Evolutionary conservation across 2,113 vertebrate species (phyloP), one percentile per base, ranked within the genome.

Genomic region (Electrona antarctica): DNA sequence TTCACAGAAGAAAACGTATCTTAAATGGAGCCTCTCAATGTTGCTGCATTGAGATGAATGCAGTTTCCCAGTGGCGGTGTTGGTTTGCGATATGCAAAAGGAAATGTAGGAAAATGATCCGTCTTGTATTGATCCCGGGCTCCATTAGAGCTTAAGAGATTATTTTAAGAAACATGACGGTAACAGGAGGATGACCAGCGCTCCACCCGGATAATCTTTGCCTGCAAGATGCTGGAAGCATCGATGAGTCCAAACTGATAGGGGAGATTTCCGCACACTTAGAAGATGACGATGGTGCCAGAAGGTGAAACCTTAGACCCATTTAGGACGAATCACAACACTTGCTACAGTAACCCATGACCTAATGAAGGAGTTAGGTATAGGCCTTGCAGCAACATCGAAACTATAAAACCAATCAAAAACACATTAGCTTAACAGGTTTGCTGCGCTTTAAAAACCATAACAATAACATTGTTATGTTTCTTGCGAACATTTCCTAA

Each of bases 101-200:
- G 88, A 87, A 91, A 80, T 63, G 64, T 65, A 77, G 72, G 79
- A 81, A 73, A 57, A 64, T 0, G 33, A 90, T 83, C 71, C 77
- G 66, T 76, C 70, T n/a, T n/a, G 78, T 64, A 92, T 90, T 50
- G 91, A 91, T 85, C 79, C 71, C 21, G 21, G 10, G 74, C 64
- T 80, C 86, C 86, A 89, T 92, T 89, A 89, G 77, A 74, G 73
- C 51, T 73, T n/a, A 29, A 50, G 29, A 59, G 79, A 90, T 89
- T 82, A 81, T 87, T 87, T 88, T 85, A 86, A 80, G 84, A 80
- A 77, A 79, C 77, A 75, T 46, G 41, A 67, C 28, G 80, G 58
- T 8, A 41, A 41, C 5, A 41, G 33, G 3, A 41, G 33, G 33
- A 41, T 41, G 3, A 41, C 33, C 33, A 41, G 33, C 5, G 33